A percentile compares a stretch with the other conserved stretches of the same genome.
phyloP scores from a whole-genome alignment of 2,113 vertebrate species.

The Xenopus laevis region DNA sequence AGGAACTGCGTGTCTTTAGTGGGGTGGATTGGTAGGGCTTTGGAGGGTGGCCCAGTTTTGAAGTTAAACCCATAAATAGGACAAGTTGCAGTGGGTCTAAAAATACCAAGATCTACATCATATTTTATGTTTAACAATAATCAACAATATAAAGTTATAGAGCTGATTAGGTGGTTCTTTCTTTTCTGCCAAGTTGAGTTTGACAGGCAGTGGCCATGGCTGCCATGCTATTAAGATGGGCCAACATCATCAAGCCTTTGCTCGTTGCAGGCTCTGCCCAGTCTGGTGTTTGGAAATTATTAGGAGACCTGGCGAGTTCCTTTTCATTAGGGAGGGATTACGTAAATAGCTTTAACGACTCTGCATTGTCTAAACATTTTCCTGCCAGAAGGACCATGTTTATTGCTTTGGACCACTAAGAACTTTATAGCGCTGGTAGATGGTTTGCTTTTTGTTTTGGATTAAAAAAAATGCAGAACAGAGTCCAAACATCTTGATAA shows the following conservation, averaged over 20 bases:
- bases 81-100: too few relatives aligned
- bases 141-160: too few relatives aligned
- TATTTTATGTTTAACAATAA: too few relatives aligned
- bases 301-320: constrained; percentile 49
- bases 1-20: too few relatives aligned
- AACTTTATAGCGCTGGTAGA: constrained; percentile 2
- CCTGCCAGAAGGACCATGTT: constrained; percentile 53
- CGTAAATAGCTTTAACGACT: constrained; percentile 63
- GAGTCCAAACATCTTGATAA: constrained; percentile 29
- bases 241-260: constrained; percentile 62
- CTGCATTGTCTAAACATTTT: constrained; percentile 60
- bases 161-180: too few relatives aligned
- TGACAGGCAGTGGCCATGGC: constrained; percentile 1
- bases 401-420: constrained; percentile 23
- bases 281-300: constrained; percentile 4
- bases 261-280: constrained; percentile 53
- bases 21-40: too few relatives aligned
- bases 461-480: constrained; percentile 14
- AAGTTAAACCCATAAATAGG: too few relatives aligned
- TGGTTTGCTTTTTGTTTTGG: too few relatives aligned
- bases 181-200: too few relatives aligned
- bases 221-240: constrained; percentile 63
- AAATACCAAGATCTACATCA: too few relatives aligned
- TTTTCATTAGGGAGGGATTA: constrained; percentile 58
- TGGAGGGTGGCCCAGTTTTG: too few relatives aligned